Base-by-base conservation (phyloP, 2,113 vertebrate genomes). In the Ornithorhynchus anatinus region DNA sequence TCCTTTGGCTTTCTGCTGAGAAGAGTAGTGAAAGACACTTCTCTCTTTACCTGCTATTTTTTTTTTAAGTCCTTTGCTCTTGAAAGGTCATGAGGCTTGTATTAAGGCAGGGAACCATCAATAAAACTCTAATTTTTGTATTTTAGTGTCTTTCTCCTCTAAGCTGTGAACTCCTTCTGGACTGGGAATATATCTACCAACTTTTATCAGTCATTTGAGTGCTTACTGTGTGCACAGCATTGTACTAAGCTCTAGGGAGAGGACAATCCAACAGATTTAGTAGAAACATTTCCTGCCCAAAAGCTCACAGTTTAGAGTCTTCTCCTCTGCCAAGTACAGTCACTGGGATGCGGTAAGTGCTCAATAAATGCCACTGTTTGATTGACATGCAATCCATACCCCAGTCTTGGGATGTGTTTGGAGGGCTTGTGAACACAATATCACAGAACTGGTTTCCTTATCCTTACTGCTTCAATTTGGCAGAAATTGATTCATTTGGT, bases 281-380 rank as follows among this genome's bases (percentile, higher is more conserved):
- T n/a, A n/a, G n/a, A n/a, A n/a, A n/a, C n/a, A n/a, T n/a, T n/a
- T n/a, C n/a, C n/a, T n/a, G n/a, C n/a, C 14, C 6, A 29, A 77
- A 31, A 29, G 43, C 37, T 62, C 64, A 4, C 42, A 58, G 48
- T 45, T 10, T 32, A 69, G 52, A 25, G 5, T 38, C 16, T 66
- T 22, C 8, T 60, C 5, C 31, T n/a, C 23, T 52, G 59, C 27
- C 35, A 48, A 40, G 17, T 56, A 59, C 8, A 52, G 40, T 47
- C 32, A 64, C 65, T 77, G 10, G 69, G 33, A 52, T 35, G 19
- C 35, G n/a, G n/a, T n/a, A n/a, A n/a, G n/a, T n/a, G 77, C 42
- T 68, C 54, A 25, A 68, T 61, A 69, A 69, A 78, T 58, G 45
- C 61, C 72, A 37, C 74, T 84, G 54, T 62, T 75, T 38, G 70